Evolutionary conservation across 2,797 vertebrate species (phyloP).

Genomic region (Sebastes cheni): DNA sequence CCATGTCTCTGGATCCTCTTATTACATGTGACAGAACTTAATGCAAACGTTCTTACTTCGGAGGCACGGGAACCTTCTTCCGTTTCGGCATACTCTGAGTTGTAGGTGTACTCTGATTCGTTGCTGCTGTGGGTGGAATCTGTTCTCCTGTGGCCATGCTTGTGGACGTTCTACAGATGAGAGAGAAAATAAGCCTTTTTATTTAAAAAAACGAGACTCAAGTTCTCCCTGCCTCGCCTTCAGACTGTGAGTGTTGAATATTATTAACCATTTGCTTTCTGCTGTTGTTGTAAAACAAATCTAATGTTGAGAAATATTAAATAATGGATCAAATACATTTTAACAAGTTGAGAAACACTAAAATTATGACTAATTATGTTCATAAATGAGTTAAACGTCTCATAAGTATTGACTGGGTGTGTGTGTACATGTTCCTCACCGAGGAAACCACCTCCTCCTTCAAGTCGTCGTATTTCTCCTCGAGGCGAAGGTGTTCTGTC

Average conservation of each 20-base stretch:
- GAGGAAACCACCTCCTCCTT: conserved; percentile 91
- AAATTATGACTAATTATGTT: neutral
- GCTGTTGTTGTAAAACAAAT: neutral
- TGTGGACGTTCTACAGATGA: conserved; percentile 85
- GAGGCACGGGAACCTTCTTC: conserved; percentile 88
- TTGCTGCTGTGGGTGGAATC: conserved; percentile 99
- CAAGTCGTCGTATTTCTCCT: conserved; percentile 96
- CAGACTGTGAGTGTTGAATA: neutral
- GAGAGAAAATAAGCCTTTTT: neutral
- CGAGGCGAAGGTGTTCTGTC: conserved; percentile 93
- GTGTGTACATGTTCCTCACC: conserved; percentile 72
- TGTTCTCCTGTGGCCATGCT: conserved; percentile 94
- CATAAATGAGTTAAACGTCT: neutral
- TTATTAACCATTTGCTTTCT: neutral
- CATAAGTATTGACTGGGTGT: neutral
- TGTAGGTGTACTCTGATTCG: conserved; percentile 97
- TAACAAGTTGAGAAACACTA: no score
- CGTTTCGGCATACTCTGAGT: conserved; percentile 92
- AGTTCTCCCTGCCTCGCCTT: neutral
- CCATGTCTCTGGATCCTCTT: neutral
- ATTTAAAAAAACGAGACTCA: neutral
- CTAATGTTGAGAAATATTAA: neutral
- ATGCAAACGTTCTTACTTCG: conserved; percentile 81
- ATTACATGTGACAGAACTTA: neutral
- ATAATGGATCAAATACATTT: neutral